These are phyloP conservation scores for Siniperca knerii DNA, from an alignment of 2,113 vertebrate species.

Conservation along the genomic window DNA sequence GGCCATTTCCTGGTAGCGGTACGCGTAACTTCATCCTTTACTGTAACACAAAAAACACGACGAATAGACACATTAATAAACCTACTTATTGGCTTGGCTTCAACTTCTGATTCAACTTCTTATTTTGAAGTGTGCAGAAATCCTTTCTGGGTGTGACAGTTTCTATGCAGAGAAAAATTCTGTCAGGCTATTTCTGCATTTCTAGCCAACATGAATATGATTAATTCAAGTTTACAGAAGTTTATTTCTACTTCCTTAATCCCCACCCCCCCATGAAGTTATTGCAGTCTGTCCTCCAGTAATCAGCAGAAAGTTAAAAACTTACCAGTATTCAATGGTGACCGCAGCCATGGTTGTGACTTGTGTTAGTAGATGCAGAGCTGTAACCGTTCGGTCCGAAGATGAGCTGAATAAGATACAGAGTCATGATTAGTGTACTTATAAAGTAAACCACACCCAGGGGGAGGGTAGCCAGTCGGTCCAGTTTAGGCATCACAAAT, in stretches of 20 bases:
- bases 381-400: neutral
- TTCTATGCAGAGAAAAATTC: neutral
- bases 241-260: neutral
- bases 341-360: slow-evolving; percentile 35
- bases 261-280: neutral
- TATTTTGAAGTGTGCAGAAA: neutral
- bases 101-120: neutral
- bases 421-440: neutral
- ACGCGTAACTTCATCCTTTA: slow-evolving; percentile 65
- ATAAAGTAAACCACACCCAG: slow-evolving; percentile 37
- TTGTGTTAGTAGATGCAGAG: neutral
- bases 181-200: neutral
- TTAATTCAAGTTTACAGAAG: neutral
- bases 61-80: neutral
- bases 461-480: slow-evolving; percentile 12
- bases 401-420: neutral
- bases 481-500: neutral
- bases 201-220: neutral
- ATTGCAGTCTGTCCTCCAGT: no score
- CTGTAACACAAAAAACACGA: slow-evolving; percentile 30
- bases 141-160: neutral
- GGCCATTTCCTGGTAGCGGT: slow-evolving; percentile 60
- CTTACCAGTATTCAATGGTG: slow-evolving; percentile 69
- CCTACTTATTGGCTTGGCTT: neutral
- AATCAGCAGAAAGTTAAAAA: neutral